A percentile compares a stretch with the other conserved stretches of the same genome.
Evolutionary conservation across 2,888 invertebrate species (phyloP).

Genomic region (Cabera pusaria): DNA sequence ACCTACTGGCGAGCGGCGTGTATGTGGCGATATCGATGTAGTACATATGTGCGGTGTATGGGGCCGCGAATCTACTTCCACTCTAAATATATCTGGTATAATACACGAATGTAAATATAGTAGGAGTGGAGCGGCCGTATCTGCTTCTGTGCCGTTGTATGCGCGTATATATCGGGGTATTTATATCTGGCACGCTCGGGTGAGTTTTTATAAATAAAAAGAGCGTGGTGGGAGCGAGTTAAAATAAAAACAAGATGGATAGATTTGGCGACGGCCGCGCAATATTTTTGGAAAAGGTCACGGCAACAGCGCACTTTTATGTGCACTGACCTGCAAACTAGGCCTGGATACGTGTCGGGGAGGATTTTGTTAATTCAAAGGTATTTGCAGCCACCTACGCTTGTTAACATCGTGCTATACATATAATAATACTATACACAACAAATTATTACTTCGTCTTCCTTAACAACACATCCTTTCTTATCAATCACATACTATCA

Average conservation of each 20-base stretch:
- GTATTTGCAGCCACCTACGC: too few species aligned
- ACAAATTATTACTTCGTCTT: too few species aligned
- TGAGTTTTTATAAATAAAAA: slow-evolving; percentile 56
- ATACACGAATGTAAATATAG: slow-evolving; percentile 53
- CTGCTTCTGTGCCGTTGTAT: slow-evolving; percentile 11
- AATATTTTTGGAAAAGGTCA: slow-evolving; percentile 70
- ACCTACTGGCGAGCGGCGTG: too few species aligned
- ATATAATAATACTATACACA: too few species aligned
- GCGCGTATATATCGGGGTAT: slow-evolving; percentile 31
- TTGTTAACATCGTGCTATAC: too few species aligned
- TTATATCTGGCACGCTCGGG: slow-evolving; percentile 48
- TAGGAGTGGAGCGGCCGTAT: slow-evolving; percentile 25
- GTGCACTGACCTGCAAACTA: slow-evolving; percentile 32
- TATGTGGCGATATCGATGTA: too few species aligned
- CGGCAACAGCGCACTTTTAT: slow-evolving; percentile 46
- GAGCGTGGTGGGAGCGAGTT: slow-evolving; percentile 36
- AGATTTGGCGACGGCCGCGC: slow-evolving; percentile 44
- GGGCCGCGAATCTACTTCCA: slow-evolving; percentile 55
- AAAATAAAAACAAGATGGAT: slow-evolving; percentile 58
- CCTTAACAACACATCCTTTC: too few species aligned
- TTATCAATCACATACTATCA: too few species aligned
- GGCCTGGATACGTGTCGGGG: too few species aligned
- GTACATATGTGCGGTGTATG: too few species aligned
- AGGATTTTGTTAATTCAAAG: too few species aligned
- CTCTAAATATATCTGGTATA: slow-evolving; percentile 57